phyloP scores from a whole-genome alignment of 2,888 invertebrate genomes.

The Diadegma fenestrale region DNA sequence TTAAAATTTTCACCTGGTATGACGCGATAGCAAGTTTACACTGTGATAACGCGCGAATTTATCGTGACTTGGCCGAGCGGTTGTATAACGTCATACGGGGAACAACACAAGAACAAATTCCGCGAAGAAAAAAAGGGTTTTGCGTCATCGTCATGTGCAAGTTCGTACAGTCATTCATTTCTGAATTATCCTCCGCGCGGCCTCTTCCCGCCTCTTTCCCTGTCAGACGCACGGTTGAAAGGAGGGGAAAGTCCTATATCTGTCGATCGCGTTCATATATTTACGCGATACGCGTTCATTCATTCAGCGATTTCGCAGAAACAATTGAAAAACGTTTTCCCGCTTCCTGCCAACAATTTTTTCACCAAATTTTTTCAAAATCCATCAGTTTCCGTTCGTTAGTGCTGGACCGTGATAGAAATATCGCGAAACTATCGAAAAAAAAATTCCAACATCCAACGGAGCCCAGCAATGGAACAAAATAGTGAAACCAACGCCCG shows the following conservation, averaged over 20 bases:
- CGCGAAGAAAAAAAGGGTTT: slow-evolving; percentile 30
- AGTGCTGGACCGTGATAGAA: slow-evolving; percentile 7
- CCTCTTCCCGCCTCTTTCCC: slow-evolving; percentile 23
- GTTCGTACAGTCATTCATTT: slow-evolving; percentile 44
- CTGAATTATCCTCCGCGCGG: slow-evolving; percentile 39
- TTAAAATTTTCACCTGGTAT: slow-evolving; percentile 33
- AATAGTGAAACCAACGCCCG: neutral
- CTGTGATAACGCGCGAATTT: slow-evolving; percentile 40
- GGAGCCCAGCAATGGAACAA: neutral
- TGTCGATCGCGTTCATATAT: slow-evolving; percentile 25
- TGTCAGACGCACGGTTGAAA: neutral
- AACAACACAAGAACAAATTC: slow-evolving; percentile 21
- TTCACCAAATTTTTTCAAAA: neutral
- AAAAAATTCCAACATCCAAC: neutral
- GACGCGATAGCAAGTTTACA: slow-evolving; percentile 36
- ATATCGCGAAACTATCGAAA: neutral
- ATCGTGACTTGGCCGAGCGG: slow-evolving; percentile 30
- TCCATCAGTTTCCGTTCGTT: slow-evolving; percentile 30
- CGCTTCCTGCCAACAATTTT: slow-evolving; percentile 18
- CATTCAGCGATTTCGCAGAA: slow-evolving; percentile 48
- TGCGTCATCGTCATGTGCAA: slow-evolving; percentile 45
- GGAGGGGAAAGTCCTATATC: slow-evolving; percentile 13
- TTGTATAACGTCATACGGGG: slow-evolving; percentile 5
- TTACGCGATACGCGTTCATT: slow-evolving; percentile 23
- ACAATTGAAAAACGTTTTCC: slow-evolving; percentile 38